Percentiles rank a stretch among this genome's conserved stretches.
Evolutionary conservation across 2,113 vertebrate genomes (phyloP).

Genomic region (Struthio camelus): DNA sequence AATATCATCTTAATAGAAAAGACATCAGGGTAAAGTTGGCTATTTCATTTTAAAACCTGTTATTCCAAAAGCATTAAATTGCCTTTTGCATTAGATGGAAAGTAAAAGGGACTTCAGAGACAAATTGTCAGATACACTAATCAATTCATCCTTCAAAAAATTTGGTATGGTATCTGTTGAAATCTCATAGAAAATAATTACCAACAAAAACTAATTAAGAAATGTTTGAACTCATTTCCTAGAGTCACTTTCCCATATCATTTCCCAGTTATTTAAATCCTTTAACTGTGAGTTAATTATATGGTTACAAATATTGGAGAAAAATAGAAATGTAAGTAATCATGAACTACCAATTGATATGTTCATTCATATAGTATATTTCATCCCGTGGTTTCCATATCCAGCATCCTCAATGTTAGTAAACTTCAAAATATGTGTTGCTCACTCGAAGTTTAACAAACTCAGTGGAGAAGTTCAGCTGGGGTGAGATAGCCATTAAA

Average conservation of each 20-base stretch:
- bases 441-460: not conserved
- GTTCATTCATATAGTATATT: not conserved
- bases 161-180: not conserved
- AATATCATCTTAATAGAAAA: not conserved
- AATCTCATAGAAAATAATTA: conserved; percentile 22
- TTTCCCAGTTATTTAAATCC: not conserved
- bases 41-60: not conserved
- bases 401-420: not conserved
- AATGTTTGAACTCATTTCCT: not conserved
- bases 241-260: not conserved
- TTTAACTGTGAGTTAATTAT: not conserved
- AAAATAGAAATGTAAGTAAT: not conserved
- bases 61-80: not conserved
- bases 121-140: not conserved
- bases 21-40: not conserved
- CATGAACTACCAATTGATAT: not conserved
- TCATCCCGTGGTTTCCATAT: not conserved
- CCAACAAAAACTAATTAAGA: conserved; percentile 2
- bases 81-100: not conserved
- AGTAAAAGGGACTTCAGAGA: not conserved
- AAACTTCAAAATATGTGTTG: not conserved
- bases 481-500: conserved; percentile 28
- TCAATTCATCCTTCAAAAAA: not conserved
- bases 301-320: not conserved
- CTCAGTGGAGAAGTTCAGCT: not conserved